These are phyloP conservation scores for Cotesia vestalis DNA, from an alignment of 1,140 invertebrate genomes.

Conservation along the genomic window DNA sequence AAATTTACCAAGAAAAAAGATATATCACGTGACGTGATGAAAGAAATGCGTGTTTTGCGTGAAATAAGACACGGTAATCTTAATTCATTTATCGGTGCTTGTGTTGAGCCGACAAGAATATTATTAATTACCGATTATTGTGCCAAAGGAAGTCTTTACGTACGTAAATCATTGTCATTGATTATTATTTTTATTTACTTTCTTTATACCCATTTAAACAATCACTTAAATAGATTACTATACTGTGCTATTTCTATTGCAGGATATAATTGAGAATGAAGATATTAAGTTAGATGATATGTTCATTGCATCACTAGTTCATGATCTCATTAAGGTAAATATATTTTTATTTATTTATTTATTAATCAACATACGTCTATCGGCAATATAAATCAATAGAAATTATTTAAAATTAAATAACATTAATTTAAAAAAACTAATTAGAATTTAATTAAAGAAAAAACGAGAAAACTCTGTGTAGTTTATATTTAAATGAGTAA, in stretches of 20 bases:
- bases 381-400: too few relatives aligned
- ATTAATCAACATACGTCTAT: slow-evolving; percentile 11
- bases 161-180: slow-evolving; percentile 64
- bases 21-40: slow-evolving; percentile 91
- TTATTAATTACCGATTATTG: slow-evolving; percentile 94
- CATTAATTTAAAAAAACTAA: too few relatives aligned
- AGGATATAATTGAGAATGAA: slow-evolving; percentile 97
- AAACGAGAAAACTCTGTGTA: too few relatives aligned
- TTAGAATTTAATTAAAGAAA: too few relatives aligned
- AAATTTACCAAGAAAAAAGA: slow-evolving; percentile 90
- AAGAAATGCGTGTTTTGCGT: slow-evolving; percentile 92
- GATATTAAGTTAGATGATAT: slow-evolving; percentile 95
- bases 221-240: slow-evolving; percentile 19
- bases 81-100: slow-evolving; percentile 96
- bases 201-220: not conserved
- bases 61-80: slow-evolving; percentile 94
- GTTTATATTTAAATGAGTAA: too few relatives aligned
- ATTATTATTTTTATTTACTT: slow-evolving; percentile 21
- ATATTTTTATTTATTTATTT: slow-evolving; percentile 20
- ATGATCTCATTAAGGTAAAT: slow-evolving; percentile 94
- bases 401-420: too few relatives aligned
- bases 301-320: slow-evolving; percentile 93
- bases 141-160: slow-evolving; percentile 93
- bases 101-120: slow-evolving; percentile 86
- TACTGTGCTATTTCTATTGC: slow-evolving; percentile 50